Conservation (phyloP, 2,888 invertebrate genomes). For the Caenorhabditis macrosperma region DNA sequence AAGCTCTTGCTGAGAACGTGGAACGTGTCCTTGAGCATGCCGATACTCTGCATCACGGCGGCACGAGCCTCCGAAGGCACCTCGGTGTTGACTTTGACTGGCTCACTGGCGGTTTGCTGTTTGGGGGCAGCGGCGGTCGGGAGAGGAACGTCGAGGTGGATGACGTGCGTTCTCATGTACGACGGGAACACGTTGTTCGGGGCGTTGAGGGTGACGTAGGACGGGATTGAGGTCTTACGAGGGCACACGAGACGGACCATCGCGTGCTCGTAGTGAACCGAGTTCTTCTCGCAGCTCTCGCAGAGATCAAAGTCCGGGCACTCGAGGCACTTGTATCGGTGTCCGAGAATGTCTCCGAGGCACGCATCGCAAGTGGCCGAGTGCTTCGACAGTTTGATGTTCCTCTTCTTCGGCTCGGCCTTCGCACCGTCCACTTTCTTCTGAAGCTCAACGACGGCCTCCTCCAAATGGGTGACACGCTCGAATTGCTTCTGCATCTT, state of each 20-base stretch:
- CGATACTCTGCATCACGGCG: constrained; percentile 15
- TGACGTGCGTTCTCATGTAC: constrained; percentile 19
- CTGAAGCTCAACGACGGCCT: constrained; percentile 9
- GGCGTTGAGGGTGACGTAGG: constrained; percentile 19
- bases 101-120: constrained; percentile 14
- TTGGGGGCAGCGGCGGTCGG: not conserved
- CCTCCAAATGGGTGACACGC: constrained; percentile 10
- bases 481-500: constrained; percentile 16
- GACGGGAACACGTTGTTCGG: constrained; percentile 38
- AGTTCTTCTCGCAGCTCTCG: constrained; percentile 48
- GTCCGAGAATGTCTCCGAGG: constrained; percentile 43
- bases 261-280: constrained; percentile 49
- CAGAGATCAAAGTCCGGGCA: constrained; percentile 61
- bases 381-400: constrained; percentile 17
- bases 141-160: not conserved
- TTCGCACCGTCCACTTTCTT: not conserved
- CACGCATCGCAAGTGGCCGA: constrained; percentile 49
- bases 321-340: constrained; percentile 55
- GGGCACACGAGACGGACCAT: constrained; percentile 45
- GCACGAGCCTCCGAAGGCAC: constrained; percentile 27
- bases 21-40: constrained; percentile 23
- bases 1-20: constrained; percentile 35
- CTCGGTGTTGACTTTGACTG: not conserved
- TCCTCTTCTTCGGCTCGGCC: not conserved
- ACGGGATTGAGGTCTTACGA: constrained; percentile 36